Evolutionary conservation across 2,797 vertebrate species (phyloP), one percentile per base, ranked within the genome.

Genomic region (Cynodonichthys magdalenae): DNA sequence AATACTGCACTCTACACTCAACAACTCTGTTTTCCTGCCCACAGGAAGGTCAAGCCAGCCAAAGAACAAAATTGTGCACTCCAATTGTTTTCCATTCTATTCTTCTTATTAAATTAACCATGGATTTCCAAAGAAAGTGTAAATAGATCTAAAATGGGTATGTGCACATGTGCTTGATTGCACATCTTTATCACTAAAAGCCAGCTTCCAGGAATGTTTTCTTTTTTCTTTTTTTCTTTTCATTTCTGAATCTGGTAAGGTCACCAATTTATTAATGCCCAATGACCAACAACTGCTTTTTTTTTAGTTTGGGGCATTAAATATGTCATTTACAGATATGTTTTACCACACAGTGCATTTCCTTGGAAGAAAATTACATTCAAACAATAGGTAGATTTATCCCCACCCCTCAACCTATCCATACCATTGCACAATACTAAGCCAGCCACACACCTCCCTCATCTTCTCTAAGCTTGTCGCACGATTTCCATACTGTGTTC

Each of bases 401-500:
- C 59, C 68, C 62, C 73, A 66, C 52, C 44, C 59, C 29, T 39
- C 36, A 39, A 39, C 44, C 49, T 63, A 68, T 79, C 59, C 10
- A 27, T 63, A 64, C 55, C 18, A 51, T 54, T 65, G 51, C 56
- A 61, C 53, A 51, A 27, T 47, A 19, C 45, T 65, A 59, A 65
- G 29, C 53, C 42, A 20, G 29, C 53, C 42, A 20, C n/a, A 9
- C 59, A 57, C 67, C 66, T 67, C 65, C 42, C 58, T 36, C 49
- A 42, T 47, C 46, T 74, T 60, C 74, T 78, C 60, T 56, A 65
- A 61, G 76, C 77, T 79, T 58, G 54, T 70, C 17, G 52, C 74
- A 86, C 75, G 68, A 88, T 90, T 87, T 87, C 83, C 80, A 87
- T 81, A 87, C 73, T 53, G 71, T 79, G 83, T 87, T 91, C 85